Evolutionary conservation across 2,113 vertebrate species (phyloP), one percentile per base, ranked within the genome.

Genomic region (Numenius arquata): DNA sequence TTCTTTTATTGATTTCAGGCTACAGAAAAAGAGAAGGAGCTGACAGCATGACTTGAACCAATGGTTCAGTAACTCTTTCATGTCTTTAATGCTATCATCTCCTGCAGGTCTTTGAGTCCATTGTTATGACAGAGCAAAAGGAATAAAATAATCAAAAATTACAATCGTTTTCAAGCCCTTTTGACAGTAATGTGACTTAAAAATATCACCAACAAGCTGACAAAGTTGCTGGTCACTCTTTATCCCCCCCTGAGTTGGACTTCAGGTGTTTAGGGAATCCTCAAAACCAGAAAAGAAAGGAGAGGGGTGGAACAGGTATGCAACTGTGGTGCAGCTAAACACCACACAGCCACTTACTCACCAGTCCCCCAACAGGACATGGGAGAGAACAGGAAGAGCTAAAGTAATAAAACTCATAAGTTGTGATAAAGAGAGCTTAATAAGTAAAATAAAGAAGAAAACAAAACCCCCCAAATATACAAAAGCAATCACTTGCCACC

Each of bases 61-160:
- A 52, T 3, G 6, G 36, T 80, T 93, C 40, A 53, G 82, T 88
- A 95, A 91, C 75, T 76, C 68, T 88, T 91, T 96, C 77, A 88
- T 74, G 78, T 71, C 81, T 96, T 92, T 88, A 65, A 67, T 91
- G 83, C 45, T 93, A 32, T 78, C 88, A 32, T 78, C 88, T 96
- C 56, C 65, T 91, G 22, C 86, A 87, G 58, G 52, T 89, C 83
- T 95, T 89, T 82, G n/a, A 91, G 76, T 71, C 38, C 21, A 4
- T 73, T 93, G 68, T 85, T 26, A n/a, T 88, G 29, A 63, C 15
- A 43, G 61, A 89, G 56, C 3, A 89, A 89, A 91, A 93, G 36
- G 58, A 85, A 88, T 65, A 82, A 91, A 85, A 75, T 85, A 1
- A 43, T 72, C 9, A 72, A 71, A 91, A 89, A 65, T 79, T 55